Percentiles rank a stretch among this genome's conserved stretches.
Evolutionary conservation across 2,888 invertebrate genomes (phyloP).

Genomic region (Meandrusa payeni): DNA sequence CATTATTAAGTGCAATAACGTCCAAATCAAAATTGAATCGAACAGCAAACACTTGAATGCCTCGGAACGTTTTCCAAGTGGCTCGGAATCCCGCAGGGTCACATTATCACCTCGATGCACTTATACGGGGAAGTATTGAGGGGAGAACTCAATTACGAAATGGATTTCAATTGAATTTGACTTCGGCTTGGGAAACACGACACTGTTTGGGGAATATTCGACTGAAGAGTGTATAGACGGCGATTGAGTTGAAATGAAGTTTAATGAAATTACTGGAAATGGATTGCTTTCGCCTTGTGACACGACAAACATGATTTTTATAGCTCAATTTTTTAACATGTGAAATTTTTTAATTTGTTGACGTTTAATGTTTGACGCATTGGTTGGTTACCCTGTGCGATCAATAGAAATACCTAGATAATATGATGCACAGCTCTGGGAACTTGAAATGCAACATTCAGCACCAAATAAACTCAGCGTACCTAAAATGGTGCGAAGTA

Average conservation of each 20-base stretch:
- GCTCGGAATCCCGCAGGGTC: constrained; percentile 21
- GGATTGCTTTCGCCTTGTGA: constrained; percentile 1
- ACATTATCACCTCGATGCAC: constrained; percentile 23
- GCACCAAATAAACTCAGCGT: no score
- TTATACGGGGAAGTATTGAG: constrained; percentile 27
- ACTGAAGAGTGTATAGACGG: not conserved
- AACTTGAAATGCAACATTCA: no score
- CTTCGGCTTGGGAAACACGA: constrained; percentile 38
- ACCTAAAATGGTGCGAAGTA: no score
- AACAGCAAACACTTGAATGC: constrained; percentile 4
- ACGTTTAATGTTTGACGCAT: no score
- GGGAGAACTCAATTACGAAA: constrained; percentile 59
- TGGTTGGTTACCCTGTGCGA: no score
- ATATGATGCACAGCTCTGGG: constrained; percentile 4
- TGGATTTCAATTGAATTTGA: constrained; percentile 55
- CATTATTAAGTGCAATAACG: constrained; percentile 2
- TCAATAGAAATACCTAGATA: not conserved
- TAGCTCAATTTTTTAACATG: no score
- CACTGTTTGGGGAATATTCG: constrained; percentile 30
- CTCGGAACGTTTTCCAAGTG: constrained; percentile 15
- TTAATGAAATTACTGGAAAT: constrained; percentile 13
- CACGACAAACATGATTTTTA: no score
- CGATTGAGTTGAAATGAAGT: constrained; percentile 6
- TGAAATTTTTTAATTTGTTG: no score
- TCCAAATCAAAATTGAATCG: constrained; percentile 16